phyloP scores from a whole-genome alignment of 2,113 vertebrate species.

The Marcusenius ussheri region DNA sequence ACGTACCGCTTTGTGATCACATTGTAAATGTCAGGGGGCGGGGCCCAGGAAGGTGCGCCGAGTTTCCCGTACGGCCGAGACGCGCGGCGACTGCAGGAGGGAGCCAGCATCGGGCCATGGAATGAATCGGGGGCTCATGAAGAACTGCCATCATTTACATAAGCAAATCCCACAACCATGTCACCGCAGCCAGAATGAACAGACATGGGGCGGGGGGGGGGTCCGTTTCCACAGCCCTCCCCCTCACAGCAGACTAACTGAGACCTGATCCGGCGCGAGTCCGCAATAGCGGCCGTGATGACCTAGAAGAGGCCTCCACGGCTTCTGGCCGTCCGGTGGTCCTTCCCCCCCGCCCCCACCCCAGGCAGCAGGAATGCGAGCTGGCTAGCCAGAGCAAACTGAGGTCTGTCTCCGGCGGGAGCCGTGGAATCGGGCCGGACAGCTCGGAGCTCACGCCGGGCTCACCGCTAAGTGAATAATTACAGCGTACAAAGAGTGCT shows the following conservation, averaged over 20 bases:
- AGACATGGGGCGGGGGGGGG: neutral
- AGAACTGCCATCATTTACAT: conserved; percentile 7
- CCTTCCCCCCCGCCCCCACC: neutral
- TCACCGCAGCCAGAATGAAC: neutral
- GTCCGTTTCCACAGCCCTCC: neutral
- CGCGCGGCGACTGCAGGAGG: neutral
- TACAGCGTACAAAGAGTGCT: neutral
- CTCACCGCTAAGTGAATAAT: conserved; percentile 2
- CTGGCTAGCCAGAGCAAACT: neutral
- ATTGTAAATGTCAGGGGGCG: neutral
- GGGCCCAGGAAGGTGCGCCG: too few species aligned
- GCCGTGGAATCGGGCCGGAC: neutral
- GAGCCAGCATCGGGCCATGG: neutral
- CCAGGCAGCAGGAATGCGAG: neutral
- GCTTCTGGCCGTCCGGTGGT: neutral
- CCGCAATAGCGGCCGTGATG: neutral
- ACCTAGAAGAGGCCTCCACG: neutral
- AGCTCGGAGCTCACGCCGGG: neutral
- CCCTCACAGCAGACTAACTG: neutral
- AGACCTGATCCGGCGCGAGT: neutral
- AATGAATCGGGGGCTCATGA: neutral
- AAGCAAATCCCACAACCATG: conserved; percentile 1
- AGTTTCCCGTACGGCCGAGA: neutral
- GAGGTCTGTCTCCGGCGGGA: neutral
- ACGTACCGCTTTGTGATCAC: neutral